Percentiles rank a stretch among this genome's conserved stretches.
Conservation (phyloP, 2,113 vertebrate species). For the Pedetes capensis region DNA sequence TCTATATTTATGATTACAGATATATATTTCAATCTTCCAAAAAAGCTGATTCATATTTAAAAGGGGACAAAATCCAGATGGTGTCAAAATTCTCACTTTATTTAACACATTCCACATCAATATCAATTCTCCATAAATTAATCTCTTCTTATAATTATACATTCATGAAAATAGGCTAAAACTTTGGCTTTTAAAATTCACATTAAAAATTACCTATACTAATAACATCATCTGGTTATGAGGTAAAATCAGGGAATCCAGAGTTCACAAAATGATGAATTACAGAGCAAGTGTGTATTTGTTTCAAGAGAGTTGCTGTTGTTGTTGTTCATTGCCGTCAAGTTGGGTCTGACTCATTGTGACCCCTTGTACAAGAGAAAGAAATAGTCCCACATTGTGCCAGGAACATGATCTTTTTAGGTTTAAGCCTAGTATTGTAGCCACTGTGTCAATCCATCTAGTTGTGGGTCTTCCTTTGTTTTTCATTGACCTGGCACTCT, state of each 20-base stretch:
- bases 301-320: too few relatives aligned
- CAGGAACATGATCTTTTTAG: too few relatives aligned
- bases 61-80: neutral
- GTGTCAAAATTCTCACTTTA: neutral
- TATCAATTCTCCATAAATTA: neutral
- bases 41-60: neutral
- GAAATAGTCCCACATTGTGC: too few relatives aligned
- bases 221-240: neutral
- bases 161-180: neutral
- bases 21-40: neutral
- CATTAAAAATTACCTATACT: neutral
- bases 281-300: neutral
- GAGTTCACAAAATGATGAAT: neutral
- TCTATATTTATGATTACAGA: neutral
- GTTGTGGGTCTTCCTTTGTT: too few relatives aligned
- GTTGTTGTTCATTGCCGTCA: too few relatives aligned
- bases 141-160: neutral
- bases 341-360: too few relatives aligned
- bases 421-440: too few relatives aligned
- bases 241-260: neutral
- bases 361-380: too few relatives aligned
- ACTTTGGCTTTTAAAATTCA: neutral
- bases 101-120: neutral
- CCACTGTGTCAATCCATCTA: too few relatives aligned
- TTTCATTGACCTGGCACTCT: too few relatives aligned